phyloP scores from a whole-genome alignment of 2,113 vertebrate species.

The Rana temporaria region DNA sequence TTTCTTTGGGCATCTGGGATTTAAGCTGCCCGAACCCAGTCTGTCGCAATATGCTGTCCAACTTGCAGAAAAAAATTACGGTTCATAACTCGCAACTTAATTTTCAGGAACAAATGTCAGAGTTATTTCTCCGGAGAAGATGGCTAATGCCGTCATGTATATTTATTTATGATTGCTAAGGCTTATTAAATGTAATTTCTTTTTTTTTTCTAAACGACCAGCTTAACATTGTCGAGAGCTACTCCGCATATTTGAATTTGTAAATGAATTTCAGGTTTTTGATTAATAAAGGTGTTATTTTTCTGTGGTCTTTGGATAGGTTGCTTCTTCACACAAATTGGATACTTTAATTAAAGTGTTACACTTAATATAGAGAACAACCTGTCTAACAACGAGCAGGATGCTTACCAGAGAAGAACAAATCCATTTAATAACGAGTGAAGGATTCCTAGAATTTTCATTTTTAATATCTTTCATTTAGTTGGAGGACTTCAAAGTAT shows the following conservation, averaged over 20 bases:
- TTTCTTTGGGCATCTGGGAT: not conserved
- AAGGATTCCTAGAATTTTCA: not conserved
- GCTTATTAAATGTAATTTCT: constrained; percentile 32
- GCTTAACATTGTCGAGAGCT: not conserved
- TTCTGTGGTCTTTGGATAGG: not conserved
- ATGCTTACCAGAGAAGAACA: not conserved
- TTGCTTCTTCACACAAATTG: constrained; percentile 21
- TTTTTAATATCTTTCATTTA: not conserved
- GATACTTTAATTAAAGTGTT: constrained; percentile 34
- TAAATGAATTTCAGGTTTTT: not conserved
- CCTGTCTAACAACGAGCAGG: not conserved
- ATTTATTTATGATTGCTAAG: constrained; percentile 1
- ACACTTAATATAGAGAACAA: not conserved
- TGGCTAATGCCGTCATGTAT: constrained; percentile 5
- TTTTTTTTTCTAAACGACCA: not conserved
- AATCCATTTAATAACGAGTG: constrained; percentile 18
- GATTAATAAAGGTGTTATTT: constrained; percentile 9
- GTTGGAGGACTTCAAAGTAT: no score
- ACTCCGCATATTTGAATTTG: not conserved
- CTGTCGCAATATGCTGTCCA: not conserved
- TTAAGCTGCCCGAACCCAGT: not conserved
- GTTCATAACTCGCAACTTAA: constrained; percentile 16
- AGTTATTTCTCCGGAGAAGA: constrained; percentile 20
- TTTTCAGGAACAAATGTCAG: not conserved
- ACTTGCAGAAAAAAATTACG: not conserved